Base-by-base conservation (phyloP, 1,140 invertebrate species). In the Diorhabda elongata region DNA sequence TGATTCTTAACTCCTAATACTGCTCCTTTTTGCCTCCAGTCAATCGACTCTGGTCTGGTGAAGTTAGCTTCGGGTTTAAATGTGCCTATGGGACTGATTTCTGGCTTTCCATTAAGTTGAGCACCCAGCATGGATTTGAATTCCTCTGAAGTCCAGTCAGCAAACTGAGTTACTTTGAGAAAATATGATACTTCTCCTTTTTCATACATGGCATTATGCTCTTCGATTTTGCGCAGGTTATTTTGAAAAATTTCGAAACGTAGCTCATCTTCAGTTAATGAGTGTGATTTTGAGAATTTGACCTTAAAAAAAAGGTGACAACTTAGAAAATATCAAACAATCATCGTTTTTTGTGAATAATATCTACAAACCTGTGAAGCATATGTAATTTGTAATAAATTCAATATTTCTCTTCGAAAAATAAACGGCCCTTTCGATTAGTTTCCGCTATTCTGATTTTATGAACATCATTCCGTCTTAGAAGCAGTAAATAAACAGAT, bases 51-150 rank as follows among this genome's bases (percentile, higher is more conserved):
- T 4, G 58, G 58, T n/a, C 9, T 26, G 9, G 9, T 26, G 9
- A 58, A 26, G 26, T n/a, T 57, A 11, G 26, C 8, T 26, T 26
- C 26, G 26, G 26, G 26, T 26, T 26, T 26, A 26, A 26, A 26
- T 26, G 26, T 26, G 26, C 26, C 26, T 26, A 26, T 26, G 26
- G 26, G 26, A 26, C 26, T 26, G 26, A 26, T 26, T 26, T 26
- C 26, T 26, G 26, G 26, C 26, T 26, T 26, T 26, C 26, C 26
- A 26, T 26, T 26, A 26, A 26, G 26, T 26, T 26, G 26, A 26
- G 26, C 26, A 1, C 26, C 26, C 26, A 26, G 26, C 26, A 26
- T 26, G 26, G 26, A 26, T 26, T 26, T 26, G 26, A 95, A 73
- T 63, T 75, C 73, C 26, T 75, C 71, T 9, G 58, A n/a, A 7